Evolutionary conservation across 1,140 invertebrate genomes (phyloP).

Genomic region (Drosophila asahinai): DNA sequence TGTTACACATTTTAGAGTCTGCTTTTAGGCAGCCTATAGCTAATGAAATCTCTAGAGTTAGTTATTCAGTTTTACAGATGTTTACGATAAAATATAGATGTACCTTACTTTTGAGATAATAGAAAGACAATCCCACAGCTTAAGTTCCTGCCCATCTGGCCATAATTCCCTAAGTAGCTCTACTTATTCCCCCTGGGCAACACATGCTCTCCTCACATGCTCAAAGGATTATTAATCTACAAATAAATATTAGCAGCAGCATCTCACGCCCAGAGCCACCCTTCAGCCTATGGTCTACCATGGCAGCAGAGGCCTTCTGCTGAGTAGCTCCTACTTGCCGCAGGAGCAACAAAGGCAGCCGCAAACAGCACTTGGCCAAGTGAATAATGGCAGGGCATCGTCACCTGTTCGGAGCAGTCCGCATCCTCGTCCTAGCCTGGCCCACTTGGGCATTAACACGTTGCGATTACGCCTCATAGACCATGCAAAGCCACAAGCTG

Average conservation of each 20-base stretch:
- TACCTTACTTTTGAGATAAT: not conserved
- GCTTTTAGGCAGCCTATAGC: too few species aligned
- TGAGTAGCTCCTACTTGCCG: constrained; percentile 53
- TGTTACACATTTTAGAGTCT: too few species aligned
- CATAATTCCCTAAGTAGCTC: not conserved
- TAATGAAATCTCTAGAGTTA: too few species aligned
- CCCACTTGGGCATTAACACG: constrained; percentile 69
- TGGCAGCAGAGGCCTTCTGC: constrained; percentile 43
- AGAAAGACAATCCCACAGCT: not conserved
- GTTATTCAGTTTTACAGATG: too few species aligned
- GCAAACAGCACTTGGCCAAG: constrained; percentile 64
- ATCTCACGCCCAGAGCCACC: constrained; percentile 6
- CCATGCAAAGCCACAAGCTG: constrained; percentile 48
- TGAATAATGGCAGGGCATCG: constrained; percentile 74
- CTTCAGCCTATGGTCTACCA: not conserved
- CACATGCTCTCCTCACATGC: not conserved
- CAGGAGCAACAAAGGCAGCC: constrained; percentile 41
- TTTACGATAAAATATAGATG: not conserved
- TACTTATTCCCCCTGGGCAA: not conserved
- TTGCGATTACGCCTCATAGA: constrained; percentile 71
- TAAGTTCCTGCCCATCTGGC: not conserved
- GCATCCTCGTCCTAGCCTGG: not conserved
- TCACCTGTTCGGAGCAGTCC: constrained; percentile 48
- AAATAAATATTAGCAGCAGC: constrained; percentile 31
- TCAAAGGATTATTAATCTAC: constrained; percentile 26